phyloP scores from a whole-genome alignment of 2,113 vertebrate genomes.

The Epinephelus moara region DNA sequence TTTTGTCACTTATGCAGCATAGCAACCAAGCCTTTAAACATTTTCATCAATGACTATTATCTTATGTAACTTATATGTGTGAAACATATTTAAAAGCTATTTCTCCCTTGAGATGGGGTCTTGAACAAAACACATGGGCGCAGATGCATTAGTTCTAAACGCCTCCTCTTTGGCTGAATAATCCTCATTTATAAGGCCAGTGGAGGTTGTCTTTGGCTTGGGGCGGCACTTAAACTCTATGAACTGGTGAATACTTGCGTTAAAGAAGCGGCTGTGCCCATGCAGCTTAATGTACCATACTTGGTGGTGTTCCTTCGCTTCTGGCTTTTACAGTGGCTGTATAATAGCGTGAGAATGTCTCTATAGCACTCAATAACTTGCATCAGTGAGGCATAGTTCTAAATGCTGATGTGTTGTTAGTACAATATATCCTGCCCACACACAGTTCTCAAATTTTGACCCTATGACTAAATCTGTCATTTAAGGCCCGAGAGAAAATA shows the following conservation, averaged over 20 bases:
- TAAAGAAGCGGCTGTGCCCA: slow-evolving; percentile 58
- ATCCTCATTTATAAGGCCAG: slow-evolving; percentile 66
- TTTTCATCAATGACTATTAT: slow-evolving; percentile 36
- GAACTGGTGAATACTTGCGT: slow-evolving; percentile 67
- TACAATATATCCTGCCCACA: slow-evolving; percentile 53
- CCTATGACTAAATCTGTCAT: slow-evolving; percentile 51
- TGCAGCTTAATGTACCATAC: slow-evolving; percentile 69
- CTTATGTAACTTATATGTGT: slow-evolving; percentile 13
- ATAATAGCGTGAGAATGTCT: slow-evolving; percentile 47
- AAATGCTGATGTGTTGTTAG: slow-evolving; percentile 55
- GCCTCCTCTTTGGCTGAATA: slow-evolving; percentile 59
- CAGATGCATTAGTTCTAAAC: slow-evolving; percentile 49
- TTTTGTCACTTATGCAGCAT: slow-evolving; percentile 41
- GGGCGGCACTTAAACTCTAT: slow-evolving; percentile 76
- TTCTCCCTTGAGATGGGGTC: slow-evolving; percentile 27
- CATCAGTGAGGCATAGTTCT: slow-evolving; percentile 45
- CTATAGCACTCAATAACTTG: slow-evolving; percentile 56
- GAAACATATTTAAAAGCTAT: slow-evolving; percentile 51
- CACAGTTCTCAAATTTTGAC: slow-evolving; percentile 48
- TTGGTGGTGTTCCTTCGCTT: slow-evolving; percentile 38
- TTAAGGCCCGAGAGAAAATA: slow-evolving; percentile 53
- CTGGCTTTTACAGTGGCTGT: slow-evolving; percentile 57
- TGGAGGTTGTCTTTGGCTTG: slow-evolving; percentile 63
- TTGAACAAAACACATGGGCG: slow-evolving; percentile 52
- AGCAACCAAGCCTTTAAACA: slow-evolving; percentile 19